Percentiles rank a stretch among this genome's conserved stretches.
These are phyloP conservation scores for Dasypus novemcinctus DNA, from an alignment of 2,113 vertebrate species.

Conservation along the genomic window DNA sequence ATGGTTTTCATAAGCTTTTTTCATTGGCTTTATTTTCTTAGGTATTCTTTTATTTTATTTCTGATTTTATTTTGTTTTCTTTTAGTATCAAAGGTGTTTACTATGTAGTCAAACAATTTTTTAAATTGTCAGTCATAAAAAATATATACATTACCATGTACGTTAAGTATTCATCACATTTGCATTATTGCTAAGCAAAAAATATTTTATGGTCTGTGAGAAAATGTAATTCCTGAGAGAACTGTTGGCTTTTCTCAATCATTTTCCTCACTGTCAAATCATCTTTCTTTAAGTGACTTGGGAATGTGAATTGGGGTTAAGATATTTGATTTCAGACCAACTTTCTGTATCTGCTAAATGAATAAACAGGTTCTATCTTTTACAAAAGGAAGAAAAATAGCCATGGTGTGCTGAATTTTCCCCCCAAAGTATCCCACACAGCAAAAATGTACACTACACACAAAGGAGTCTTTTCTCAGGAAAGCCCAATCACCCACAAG, in stretches of 20 bases:
- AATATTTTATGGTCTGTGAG: constrained; percentile 30
- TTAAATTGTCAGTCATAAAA: constrained; percentile 35
- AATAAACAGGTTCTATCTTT: constrained; percentile 2
- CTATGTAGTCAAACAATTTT: constrained; percentile 48
- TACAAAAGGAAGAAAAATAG: constrained; percentile 44
- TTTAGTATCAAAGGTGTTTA: constrained; percentile 47
- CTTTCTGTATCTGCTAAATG: constrained; percentile 6
- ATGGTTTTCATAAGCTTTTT: background rate
- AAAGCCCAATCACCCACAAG: background rate
- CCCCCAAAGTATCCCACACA: background rate
- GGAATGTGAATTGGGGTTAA: constrained; percentile 42
- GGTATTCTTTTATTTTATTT: background rate
- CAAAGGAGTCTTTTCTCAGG: background rate
- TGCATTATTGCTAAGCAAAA: constrained; percentile 43
- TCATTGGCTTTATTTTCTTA: background rate
- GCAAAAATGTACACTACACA: background rate
- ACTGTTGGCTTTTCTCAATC: background rate
- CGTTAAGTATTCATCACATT: constrained; percentile 40
- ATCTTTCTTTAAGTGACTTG: constrained; percentile 18
- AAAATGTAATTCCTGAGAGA: constrained; percentile 54
- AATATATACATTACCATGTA: constrained; percentile 15
- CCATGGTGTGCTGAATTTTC: background rate
- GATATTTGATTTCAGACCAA: constrained; percentile 2
- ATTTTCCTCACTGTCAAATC: background rate
- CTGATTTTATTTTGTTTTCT: too few species aligned